Base-by-base conservation (phyloP, 2,888 invertebrate genomes). In the Andrena bicolor region DNA sequence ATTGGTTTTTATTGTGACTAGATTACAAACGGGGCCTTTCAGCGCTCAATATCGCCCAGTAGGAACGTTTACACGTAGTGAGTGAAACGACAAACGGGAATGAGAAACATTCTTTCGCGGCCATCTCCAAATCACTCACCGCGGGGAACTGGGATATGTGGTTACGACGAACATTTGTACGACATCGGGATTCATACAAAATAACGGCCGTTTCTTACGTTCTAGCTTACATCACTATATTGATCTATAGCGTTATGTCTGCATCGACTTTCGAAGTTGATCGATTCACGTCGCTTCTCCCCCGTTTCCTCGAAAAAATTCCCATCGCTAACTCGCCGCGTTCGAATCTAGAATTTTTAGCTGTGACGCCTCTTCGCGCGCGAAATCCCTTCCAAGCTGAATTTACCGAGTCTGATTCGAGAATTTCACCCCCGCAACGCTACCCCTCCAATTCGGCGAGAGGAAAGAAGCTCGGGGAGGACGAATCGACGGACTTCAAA, bases 1-100 rank as follows among this genome's bases (percentile, higher is more conserved):
- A 93, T 93, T 93, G 92, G 90, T 92, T 88, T 93, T 93, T 93
- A 93, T 93, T 93, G 93, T 93, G 93, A 93, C 93, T 93, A 93
- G 93, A 93, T 93, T 93, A 93, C 93, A 93, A 93, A 93, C 92
- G 92, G 93, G 92, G 91, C 92, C 92, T 92, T 89, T 84, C 90
- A 91, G 91, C 91, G 91, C 87, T 90, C 89, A 90, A 90, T 90
- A 89, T 88, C 92, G 92, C 89, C 92, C 91, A 91, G 91, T 92
- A 93, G 92, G 93, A 93, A 93, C 92, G 92, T 92, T 87, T 90
- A 91, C 91, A 92, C 90, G 90, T 90, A 91, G 89, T 85, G 90
- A 90, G 90, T 90, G 91, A 89, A 84, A 86, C 83, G 89, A 89
- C 89, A 89, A 53, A 90, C 86, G 86, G 83, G 83, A 85, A 83